Conservation (phyloP, 2,113 vertebrate species). For the Pongo abelii region DNA sequence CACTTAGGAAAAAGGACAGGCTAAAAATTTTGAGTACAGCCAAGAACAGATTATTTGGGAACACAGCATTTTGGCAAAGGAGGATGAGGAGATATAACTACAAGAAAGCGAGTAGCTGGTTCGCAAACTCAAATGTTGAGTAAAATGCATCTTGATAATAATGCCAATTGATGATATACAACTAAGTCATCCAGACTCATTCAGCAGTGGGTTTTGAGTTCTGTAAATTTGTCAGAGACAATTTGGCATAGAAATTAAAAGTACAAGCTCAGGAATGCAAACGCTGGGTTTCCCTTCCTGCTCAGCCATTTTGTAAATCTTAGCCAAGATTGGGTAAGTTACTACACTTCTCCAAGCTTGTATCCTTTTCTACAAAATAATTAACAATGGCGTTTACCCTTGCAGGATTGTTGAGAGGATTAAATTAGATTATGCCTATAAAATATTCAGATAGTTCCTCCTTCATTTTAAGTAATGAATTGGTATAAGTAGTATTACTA, state of each 20-base stretch:
- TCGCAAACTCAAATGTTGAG: not conserved
- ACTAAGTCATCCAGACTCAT: not conserved
- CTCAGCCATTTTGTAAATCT: not conserved
- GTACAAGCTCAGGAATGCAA: not conserved
- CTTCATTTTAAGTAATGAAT: conserved; percentile 12
- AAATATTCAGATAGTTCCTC: not conserved
- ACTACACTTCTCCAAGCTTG: not conserved
- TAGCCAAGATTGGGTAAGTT: not conserved
- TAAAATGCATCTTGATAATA: not conserved
- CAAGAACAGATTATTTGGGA: conserved; percentile 31
- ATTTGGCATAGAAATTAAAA: not conserved
- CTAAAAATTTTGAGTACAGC: not conserved
- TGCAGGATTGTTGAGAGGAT: not conserved
- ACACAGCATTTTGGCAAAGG: conserved; percentile 14
- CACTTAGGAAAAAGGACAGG: conserved; percentile 11
- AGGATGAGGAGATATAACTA: not conserved
- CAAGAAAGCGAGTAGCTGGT: not conserved
- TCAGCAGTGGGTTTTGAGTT: not conserved
- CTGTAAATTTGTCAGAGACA: not conserved
- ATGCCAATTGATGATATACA: not conserved
- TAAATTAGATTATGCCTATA: not conserved
- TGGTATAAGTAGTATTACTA: not conserved
- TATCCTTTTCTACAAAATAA: not conserved
- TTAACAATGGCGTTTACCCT: not conserved
- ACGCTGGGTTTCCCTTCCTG: not conserved